Conservation (phyloP, 2,888 invertebrate genomes). For the Mylabris sibirica region DNA sequence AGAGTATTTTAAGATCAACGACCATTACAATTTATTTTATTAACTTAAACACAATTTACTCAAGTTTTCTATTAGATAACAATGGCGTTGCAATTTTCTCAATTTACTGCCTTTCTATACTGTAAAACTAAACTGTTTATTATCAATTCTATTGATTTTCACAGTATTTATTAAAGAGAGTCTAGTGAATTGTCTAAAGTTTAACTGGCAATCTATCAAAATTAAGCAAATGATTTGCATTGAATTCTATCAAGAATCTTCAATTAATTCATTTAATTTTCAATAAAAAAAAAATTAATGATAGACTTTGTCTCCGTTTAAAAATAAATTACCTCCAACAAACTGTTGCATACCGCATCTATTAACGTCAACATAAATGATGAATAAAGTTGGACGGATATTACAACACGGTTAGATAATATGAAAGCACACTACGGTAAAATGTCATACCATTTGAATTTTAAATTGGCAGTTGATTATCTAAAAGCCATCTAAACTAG, state of each 20-base stretch:
- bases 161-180: not conserved
- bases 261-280: not conserved
- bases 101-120: not conserved
- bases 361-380: constrained; percentile 3
- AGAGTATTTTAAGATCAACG: not conserved
- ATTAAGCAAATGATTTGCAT: not conserved
- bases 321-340: not conserved
- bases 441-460: not conserved
- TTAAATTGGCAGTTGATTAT: not conserved
- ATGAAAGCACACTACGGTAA: not conserved
- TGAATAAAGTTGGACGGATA: not conserved
- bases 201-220: too few relatives aligned
- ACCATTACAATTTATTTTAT: not conserved
- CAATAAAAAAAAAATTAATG: not conserved
- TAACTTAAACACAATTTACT: not conserved
- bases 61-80: not conserved
- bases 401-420: not conserved
- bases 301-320: not conserved
- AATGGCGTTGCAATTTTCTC: not conserved
- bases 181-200: not conserved
- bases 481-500: not conserved
- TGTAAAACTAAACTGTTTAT: not conserved
- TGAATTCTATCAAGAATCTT: too few relatives aligned
- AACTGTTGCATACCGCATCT: not conserved
- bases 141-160: not conserved